These are phyloP conservation scores for Neuroscelio doddi DNA, from an alignment of 2,888 invertebrate species.

Conservation along the genomic window DNA sequence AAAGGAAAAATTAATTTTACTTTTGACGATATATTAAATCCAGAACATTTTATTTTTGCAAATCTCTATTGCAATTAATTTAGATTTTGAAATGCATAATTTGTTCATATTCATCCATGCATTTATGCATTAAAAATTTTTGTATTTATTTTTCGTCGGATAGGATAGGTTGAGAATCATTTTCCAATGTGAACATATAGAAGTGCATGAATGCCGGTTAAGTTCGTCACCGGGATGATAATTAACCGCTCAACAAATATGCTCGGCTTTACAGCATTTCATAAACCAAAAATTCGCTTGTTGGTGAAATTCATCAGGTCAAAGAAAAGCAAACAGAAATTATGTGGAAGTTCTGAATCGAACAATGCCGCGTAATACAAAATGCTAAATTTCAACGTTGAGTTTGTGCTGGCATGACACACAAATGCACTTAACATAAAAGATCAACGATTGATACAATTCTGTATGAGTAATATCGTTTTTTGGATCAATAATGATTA, in stretches of 20 bases:
- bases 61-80: too few relatives aligned
- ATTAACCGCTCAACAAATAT: constrained; percentile 62
- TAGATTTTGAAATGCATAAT: too few relatives aligned
- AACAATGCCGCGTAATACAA: neutral
- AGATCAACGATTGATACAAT: too few relatives aligned
- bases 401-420: neutral
- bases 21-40: too few relatives aligned
- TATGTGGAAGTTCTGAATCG: neutral
- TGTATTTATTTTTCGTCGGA: neutral
- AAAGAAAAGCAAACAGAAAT: constrained; percentile 57
- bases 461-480: too few relatives aligned
- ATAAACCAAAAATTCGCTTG: constrained; percentile 52
- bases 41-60: too few relatives aligned
- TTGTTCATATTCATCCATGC: too few relatives aligned
- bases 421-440: neutral
- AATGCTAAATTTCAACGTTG: too few relatives aligned
- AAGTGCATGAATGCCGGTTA: neutral
- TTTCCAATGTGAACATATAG: neutral
- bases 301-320: constrained; percentile 49
- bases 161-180: neutral
- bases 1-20: too few relatives aligned
- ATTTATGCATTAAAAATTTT: too few relatives aligned
- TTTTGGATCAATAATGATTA: too few relatives aligned
- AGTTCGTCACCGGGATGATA: constrained; percentile 46
- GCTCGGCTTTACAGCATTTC: constrained; percentile 48